A percentile compares a stretch with the other conserved stretches of the same genome.
Evolutionary conservation across 2,888 invertebrate genomes (phyloP).

Genomic region (Eremobia ochroleuca): DNA sequence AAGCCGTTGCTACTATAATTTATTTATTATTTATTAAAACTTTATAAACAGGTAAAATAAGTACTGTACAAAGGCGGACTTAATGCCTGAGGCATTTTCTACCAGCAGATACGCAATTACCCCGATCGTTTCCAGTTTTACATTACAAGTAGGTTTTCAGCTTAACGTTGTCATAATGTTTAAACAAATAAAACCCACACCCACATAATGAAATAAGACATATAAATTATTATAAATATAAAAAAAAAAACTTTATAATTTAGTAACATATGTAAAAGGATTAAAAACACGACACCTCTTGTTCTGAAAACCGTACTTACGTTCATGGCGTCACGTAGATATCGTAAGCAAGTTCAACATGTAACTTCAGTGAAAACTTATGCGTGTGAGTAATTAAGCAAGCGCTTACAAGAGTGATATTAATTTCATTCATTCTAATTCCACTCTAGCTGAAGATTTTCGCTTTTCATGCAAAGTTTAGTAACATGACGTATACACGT

Average conservation of each 20-base stretch:
- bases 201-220: too few species aligned
- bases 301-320: conserved; percentile 37
- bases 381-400: conserved; percentile 56
- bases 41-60: too few species aligned
- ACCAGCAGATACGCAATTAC: too few species aligned
- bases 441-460: conserved; percentile 30
- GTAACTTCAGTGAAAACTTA: conserved; percentile 63
- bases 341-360: conserved; percentile 62
- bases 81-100: too few species aligned
- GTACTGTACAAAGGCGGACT: too few species aligned
- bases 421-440: conserved; percentile 62
- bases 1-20: too few species aligned
- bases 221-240: too few species aligned
- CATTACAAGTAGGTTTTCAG: neutral
- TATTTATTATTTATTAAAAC: too few species aligned
- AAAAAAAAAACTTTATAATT: too few species aligned
- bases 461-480: conserved; percentile 19
- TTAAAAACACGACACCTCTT: neutral
- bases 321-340: conserved; percentile 60
- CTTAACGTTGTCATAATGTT: neutral
- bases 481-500: conserved; percentile 4
- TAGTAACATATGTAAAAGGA: neutral
- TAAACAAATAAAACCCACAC: neutral
- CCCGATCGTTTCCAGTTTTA: too few species aligned
- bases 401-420: conserved; percentile 54